Conservation (phyloP, 2,113 vertebrate genomes). For the Cyprinodon tularosa region DNA sequence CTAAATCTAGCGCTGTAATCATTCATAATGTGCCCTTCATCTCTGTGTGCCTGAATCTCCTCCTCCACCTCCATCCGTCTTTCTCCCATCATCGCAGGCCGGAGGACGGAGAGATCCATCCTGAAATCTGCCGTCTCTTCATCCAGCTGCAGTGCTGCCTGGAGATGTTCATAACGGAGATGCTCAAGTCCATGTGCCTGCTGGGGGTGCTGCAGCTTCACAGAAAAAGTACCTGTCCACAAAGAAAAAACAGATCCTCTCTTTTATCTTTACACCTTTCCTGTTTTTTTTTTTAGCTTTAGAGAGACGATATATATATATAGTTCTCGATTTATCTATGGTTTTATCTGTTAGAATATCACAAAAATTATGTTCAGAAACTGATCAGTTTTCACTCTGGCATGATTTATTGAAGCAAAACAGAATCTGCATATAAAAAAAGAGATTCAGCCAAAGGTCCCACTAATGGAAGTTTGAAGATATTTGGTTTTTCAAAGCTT, state of each 20-base stretch:
- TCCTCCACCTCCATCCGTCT: not conserved
- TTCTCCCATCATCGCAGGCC: conserved; percentile 74
- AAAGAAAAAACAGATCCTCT: not conserved
- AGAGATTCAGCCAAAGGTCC: no score
- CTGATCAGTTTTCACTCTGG: no score
- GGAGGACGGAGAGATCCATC: conserved; percentile 96
- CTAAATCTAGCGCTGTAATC: not conserved
- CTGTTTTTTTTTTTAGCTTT: no score
- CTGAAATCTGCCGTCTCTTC: conserved; percentile 95
- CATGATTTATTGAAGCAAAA: no score
- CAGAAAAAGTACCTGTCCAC: conserved; percentile 85
- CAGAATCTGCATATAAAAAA: no score
- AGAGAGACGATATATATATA: not conserved
- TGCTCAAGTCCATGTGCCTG: conserved; percentile 96
- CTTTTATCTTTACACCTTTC: not conserved
- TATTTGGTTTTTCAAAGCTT: no score
- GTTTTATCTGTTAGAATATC: no score
- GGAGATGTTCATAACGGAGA: conserved; percentile 98
- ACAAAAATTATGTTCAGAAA: no score
- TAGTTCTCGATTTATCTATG: no score
- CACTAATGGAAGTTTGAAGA: no score
- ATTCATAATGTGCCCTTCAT: not conserved
- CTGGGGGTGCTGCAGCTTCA: conserved; percentile 96
- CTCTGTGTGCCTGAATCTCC: not conserved
- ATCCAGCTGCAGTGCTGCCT: conserved; percentile 98